phyloP scores from a whole-genome alignment of 2,888 invertebrate species.

The Plusia festucae region DNA sequence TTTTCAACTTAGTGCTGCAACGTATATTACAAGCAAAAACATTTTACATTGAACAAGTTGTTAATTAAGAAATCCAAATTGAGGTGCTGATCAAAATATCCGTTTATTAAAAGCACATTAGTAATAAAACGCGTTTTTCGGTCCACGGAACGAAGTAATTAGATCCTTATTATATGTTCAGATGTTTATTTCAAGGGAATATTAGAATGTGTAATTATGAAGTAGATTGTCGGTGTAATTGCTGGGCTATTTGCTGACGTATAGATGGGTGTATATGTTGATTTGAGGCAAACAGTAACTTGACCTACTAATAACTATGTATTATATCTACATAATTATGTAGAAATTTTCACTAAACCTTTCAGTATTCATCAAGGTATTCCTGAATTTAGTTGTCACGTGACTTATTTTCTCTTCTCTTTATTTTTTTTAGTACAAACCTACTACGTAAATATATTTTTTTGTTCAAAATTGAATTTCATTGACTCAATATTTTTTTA shows the following conservation, averaged over 20 bases:
- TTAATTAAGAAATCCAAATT: conserved; percentile 44
- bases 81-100: conserved; percentile 30
- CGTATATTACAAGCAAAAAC: conserved; percentile 7
- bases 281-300: conserved; percentile 23
- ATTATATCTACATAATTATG: neutral
- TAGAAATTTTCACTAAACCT: no score
- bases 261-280: conserved; percentile 30
- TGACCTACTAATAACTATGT: conserved; percentile 1
- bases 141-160: conserved; percentile 44
- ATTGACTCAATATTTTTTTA: no score
- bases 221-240: conserved; percentile 41
- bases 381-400: no score
- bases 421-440: no score
- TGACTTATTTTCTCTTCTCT: no score
- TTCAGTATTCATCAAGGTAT: no score
- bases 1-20: conserved; percentile 40
- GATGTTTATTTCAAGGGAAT: conserved; percentile 40
- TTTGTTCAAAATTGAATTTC: no score
- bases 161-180: conserved; percentile 42
- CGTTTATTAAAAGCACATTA: conserved; percentile 56
- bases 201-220: conserved; percentile 45
- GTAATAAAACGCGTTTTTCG: conserved; percentile 46
- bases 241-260: conserved; percentile 40
- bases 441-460: no score
- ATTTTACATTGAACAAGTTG: conserved; percentile 9